phyloP scores from a whole-genome alignment of 2,113 vertebrate species.

The Xenotilapia longispinis region DNA sequence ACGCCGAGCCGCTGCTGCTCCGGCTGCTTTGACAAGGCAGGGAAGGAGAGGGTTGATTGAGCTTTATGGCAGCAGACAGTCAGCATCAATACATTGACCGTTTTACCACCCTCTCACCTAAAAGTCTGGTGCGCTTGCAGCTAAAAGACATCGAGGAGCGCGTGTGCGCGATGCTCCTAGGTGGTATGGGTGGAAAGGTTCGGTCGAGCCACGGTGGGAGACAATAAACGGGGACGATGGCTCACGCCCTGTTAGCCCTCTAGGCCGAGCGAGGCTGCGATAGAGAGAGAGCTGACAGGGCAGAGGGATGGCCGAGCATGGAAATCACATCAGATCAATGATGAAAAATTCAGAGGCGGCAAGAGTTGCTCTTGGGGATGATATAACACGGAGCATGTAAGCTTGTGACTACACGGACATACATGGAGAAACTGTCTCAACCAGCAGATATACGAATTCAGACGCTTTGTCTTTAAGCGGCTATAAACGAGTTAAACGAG shows the following conservation, averaged over 20 bases:
- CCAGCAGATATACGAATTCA: not conserved
- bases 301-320: slow-evolving; percentile 45
- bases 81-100: slow-evolving; percentile 38
- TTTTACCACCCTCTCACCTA: slow-evolving; percentile 37
- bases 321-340: slow-evolving; percentile 67
- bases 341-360: slow-evolving; percentile 50
- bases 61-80: slow-evolving; percentile 39
- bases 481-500: not conserved
- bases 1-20: not conserved
- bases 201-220: not conserved
- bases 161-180: not conserved
- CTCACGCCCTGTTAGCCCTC: slow-evolving; percentile 35
- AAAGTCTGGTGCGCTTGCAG: slow-evolving; percentile 14
- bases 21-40: slow-evolving; percentile 10
- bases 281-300: slow-evolving; percentile 37
- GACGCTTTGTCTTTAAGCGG: not conserved
- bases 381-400: slow-evolving; percentile 23
- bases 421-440: slow-evolving; percentile 4
- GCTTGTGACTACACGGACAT: not conserved
- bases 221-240: slow-evolving; percentile 9
- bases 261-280: slow-evolving; percentile 8
- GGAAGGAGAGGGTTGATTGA: slow-evolving; percentile 24
- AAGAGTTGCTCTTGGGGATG: slow-evolving; percentile 15
- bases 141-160: not conserved
- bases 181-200: slow-evolving; percentile 18